Base-by-base conservation (phyloP, 1,140 invertebrate species). In the Drosophila nannoptera region DNA sequence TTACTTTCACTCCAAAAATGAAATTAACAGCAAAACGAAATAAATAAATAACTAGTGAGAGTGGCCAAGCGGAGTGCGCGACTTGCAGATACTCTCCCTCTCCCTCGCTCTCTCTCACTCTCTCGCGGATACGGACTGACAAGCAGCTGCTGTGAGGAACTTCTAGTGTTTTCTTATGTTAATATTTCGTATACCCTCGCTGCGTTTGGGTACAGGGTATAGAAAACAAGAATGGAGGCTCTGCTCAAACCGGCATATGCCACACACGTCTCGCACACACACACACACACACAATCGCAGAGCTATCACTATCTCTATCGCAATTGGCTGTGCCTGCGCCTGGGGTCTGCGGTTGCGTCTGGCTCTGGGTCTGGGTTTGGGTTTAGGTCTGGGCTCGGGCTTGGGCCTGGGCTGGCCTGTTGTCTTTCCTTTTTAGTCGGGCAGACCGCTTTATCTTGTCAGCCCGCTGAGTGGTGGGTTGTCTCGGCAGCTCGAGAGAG, bases 371-470 rank as follows among this genome's bases (percentile, higher is more conserved):
- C 48, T 45, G 42, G 42, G 29, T 36, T 43, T 48, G 16, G 14
- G 22, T 35, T 38, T 45, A 33, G 43, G 43, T 32, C 31, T 56
- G 31, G 40, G 55, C 46, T 22, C 36, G 35, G 52, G 52, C 14
- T 29, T 38, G 22, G 16, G 31, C 33, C 32, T 43, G 53, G 45
- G 45, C 46, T 38, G 11, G 38, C n/a, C 45, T n/a, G 45, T 64
- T 68, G 42, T 77, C 68, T 76, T 55, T 78, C 77, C 62, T 74
- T 78, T 73, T 78, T 56, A 43, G 64, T 73, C 42, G 61, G 22
- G 48, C 59, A 42, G 60, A 48, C 56, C 35, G 65, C 75, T 83
- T 83, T 83, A 83, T 83, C 80, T 83, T 86, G 81, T 80, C 80
- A 69, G 76, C 65, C 43, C 43, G 45, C 7, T 59, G 68, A 58